A percentile compares a stretch with the other conserved stretches of the same genome.
phyloP scores from a whole-genome alignment of 2,797 vertebrate genomes.

The Pseudocheirus occidentalis region DNA sequence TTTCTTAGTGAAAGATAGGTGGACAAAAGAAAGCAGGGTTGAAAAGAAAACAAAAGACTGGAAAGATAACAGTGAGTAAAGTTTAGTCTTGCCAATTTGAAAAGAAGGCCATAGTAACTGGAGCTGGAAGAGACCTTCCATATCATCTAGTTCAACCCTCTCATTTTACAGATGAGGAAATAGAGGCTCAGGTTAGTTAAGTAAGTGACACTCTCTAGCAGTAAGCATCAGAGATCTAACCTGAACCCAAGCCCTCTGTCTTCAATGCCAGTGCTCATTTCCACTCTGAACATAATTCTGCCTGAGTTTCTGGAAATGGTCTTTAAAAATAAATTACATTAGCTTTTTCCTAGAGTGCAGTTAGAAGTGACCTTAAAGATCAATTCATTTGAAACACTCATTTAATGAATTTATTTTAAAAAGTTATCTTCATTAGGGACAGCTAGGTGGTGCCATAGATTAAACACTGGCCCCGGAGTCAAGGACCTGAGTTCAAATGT shows the following conservation, averaged over 20 bases:
- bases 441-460: neutral
- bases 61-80: neutral
- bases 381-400: neutral
- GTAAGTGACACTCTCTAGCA: neutral
- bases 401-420: neutral
- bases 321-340: neutral
- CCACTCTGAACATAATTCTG: neutral
- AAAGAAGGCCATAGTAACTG: neutral
- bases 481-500: neutral
- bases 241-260: neutral
- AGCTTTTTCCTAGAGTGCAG: neutral
- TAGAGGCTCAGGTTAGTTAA: neutral
- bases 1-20: neutral
- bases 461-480: neutral
- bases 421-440: neutral
- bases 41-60: neutral
- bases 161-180: neutral
- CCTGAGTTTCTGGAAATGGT: neutral
- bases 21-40: neutral
- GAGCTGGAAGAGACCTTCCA: neutral
- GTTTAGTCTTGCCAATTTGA: neutral
- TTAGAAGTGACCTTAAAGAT: neutral
- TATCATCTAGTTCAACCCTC: neutral
- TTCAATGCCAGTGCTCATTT: neutral
- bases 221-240: neutral